These are phyloP conservation scores for Megastigmus dorsalis DNA, from an alignment of 2,888 invertebrate genomes.

Conservation along the genomic window DNA sequence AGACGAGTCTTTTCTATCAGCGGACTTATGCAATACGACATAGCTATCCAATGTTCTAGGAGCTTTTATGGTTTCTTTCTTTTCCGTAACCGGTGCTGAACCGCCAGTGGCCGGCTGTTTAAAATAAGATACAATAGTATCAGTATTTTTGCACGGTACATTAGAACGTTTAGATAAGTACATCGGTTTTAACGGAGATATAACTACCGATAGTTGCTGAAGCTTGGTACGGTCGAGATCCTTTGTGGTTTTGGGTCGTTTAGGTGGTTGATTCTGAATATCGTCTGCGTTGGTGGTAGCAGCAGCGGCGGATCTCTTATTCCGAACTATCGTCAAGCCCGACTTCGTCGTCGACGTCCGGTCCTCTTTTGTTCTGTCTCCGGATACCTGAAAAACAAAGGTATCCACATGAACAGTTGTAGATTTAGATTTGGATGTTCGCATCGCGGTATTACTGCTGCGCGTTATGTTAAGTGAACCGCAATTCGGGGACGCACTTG, in stretches of 20 bases:
- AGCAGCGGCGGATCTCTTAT: slow-evolving; percentile 6
- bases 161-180: background rate
- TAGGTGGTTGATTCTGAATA: slow-evolving; percentile 9
- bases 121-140: slow-evolving; percentile 27
- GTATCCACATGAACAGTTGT: slow-evolving; percentile 30
- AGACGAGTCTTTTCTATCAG: background rate
- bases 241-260: background rate
- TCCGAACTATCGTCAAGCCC: slow-evolving; percentile 30
- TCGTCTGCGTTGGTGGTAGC: background rate
- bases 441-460: background rate
- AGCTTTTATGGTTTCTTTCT: background rate
- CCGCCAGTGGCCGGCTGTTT: slow-evolving; percentile 13
- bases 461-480: slow-evolving; percentile 4
- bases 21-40: background rate
- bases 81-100: background rate
- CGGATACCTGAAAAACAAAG: slow-evolving; percentile 55
- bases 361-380: background rate
- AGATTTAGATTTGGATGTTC: background rate
- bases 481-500: slow-evolving; percentile 30
- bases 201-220: slow-evolving; percentile 50
- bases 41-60: background rate
- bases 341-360: background rate
- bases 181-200: slow-evolving; percentile 42
- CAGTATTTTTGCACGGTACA: background rate
- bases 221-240: background rate